phyloP scores from a whole-genome alignment of 2,797 vertebrate species.

The Gobionotothen gibberifrons region DNA sequence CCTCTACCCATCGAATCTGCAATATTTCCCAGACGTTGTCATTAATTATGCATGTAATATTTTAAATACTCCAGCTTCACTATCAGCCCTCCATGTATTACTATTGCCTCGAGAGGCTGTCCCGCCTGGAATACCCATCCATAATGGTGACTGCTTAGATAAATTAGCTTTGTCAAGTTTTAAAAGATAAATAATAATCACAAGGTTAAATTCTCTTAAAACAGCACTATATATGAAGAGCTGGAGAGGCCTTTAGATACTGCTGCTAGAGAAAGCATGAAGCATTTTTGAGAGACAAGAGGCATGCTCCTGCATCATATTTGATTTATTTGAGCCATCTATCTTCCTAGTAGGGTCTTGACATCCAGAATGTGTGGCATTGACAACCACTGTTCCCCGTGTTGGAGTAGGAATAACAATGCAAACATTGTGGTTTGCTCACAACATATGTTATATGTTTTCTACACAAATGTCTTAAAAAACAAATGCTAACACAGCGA shows the following conservation, averaged over 20 bases:
- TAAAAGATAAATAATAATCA: slow-evolving; percentile 59
- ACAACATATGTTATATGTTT: not conserved
- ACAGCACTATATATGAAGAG: slow-evolving; percentile 28
- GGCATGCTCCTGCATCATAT: slow-evolving; percentile 38
- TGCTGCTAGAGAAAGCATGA: slow-evolving; percentile 12
- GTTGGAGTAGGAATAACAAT: slow-evolving; percentile 4
- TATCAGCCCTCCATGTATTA: slow-evolving; percentile 63
- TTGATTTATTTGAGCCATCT: slow-evolving; percentile 48
- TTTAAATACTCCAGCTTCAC: slow-evolving; percentile 64
- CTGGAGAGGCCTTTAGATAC: slow-evolving; percentile 31
- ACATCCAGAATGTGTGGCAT: slow-evolving; percentile 12
- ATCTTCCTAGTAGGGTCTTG: slow-evolving; percentile 16
- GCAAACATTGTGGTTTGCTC: not conserved
- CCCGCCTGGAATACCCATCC: slow-evolving; percentile 60
- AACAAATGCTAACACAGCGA: slow-evolving; percentile 1
- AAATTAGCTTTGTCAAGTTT: slow-evolving; percentile 48
- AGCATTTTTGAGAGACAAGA: slow-evolving; percentile 30
- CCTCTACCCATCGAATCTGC: slow-evolving; percentile 37
- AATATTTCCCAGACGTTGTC: slow-evolving; percentile 48
- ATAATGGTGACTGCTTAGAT: slow-evolving; percentile 54
- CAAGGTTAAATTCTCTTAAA: slow-evolving; percentile 43
- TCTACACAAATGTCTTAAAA: slow-evolving; percentile 10
- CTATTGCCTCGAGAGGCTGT: slow-evolving; percentile 60
- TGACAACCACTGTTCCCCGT: slow-evolving; percentile 12
- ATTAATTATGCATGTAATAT: slow-evolving; percentile 80